A percentile compares a stretch with the other conserved stretches of the same genome.
phyloP scores from a whole-genome alignment of 2,797 vertebrate species.

The Halcyon chelicuti region DNA sequence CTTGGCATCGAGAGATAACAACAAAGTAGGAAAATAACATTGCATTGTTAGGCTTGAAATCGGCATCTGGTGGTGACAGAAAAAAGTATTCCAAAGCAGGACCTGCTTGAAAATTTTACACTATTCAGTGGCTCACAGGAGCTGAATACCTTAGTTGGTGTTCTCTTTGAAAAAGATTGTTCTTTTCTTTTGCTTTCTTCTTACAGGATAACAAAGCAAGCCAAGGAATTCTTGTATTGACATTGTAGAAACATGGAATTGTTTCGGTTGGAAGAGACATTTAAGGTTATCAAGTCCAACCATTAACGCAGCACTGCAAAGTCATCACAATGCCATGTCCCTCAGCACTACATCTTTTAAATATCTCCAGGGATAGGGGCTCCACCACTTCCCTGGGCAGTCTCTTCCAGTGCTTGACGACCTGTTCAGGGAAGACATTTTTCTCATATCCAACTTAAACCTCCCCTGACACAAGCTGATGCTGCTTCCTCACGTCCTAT shows the following conservation, averaged over 20 bases:
- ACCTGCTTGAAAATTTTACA: neutral
- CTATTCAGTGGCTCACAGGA: neutral
- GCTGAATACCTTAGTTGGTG: neutral
- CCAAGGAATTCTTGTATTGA: neutral
- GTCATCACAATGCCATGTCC: neutral
- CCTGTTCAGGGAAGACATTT: neutral
- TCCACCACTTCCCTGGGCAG: neutral
- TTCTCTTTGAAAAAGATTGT: neutral
- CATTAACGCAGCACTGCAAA: neutral
- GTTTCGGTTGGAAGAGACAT: neutral
- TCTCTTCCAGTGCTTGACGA: neutral
- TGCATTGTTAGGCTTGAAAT: neutral
- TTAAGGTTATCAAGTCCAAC: neutral
- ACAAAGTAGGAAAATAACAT: neutral
- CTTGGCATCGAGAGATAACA: neutral
- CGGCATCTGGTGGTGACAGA: neutral
- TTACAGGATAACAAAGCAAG: neutral
- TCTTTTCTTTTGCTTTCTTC: neutral
- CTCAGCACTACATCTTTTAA: neutral
- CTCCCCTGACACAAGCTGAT: neutral
- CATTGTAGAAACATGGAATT: neutral
- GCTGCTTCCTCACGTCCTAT: neutral
- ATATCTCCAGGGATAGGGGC: neutral
- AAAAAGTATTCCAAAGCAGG: neutral
- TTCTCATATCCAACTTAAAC: neutral